Percentiles rank a stretch among this genome's conserved stretches.
phyloP scores from a whole-genome alignment of 2,888 invertebrate genomes.

The Elegia similella region DNA sequence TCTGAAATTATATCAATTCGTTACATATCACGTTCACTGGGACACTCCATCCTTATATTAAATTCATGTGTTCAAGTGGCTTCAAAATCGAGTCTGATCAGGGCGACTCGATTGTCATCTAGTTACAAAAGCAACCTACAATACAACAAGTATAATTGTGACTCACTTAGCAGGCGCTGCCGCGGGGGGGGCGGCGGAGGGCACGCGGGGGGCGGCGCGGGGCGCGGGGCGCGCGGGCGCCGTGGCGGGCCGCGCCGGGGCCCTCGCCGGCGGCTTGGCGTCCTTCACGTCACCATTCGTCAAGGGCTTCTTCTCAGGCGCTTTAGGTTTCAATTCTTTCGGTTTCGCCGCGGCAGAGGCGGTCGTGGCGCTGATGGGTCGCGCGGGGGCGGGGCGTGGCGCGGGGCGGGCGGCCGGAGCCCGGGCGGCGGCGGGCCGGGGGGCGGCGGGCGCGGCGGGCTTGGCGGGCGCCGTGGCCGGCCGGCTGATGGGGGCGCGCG shows the following conservation, averaged over 20 bases:
- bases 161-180: slow-evolving; percentile 42
- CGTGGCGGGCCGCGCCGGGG: slow-evolving; percentile 34
- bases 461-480: slow-evolving; percentile 24
- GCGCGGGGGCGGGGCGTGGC: slow-evolving; percentile 25
- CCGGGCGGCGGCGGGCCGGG: slow-evolving; percentile 23
- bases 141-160: neutral
- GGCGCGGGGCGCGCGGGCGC: slow-evolving; percentile 35
- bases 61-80: too few relatives aligned
- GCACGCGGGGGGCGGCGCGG: slow-evolving; percentile 35
- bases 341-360: slow-evolving; percentile 37
- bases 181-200: slow-evolving; percentile 32
- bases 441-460: slow-evolving; percentile 17
- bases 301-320: slow-evolving; percentile 74
- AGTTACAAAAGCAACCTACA: too few relatives aligned
- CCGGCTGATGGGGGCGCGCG: slow-evolving; percentile 16
- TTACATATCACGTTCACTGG: neutral
- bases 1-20: slow-evolving; percentile 30
- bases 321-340: slow-evolving; percentile 39
- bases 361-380: slow-evolving; percentile 25
- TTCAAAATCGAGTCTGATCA: too few relatives aligned
- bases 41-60: too few relatives aligned
- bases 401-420: slow-evolving; percentile 26
- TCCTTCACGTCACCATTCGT: slow-evolving; percentile 80
- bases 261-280: slow-evolving; percentile 38
- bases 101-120: too few relatives aligned